Evolutionary conservation across 1,140 invertebrate species (phyloP), one percentile per base, ranked within the genome.

Genomic region (Papilio machaon): DNA sequence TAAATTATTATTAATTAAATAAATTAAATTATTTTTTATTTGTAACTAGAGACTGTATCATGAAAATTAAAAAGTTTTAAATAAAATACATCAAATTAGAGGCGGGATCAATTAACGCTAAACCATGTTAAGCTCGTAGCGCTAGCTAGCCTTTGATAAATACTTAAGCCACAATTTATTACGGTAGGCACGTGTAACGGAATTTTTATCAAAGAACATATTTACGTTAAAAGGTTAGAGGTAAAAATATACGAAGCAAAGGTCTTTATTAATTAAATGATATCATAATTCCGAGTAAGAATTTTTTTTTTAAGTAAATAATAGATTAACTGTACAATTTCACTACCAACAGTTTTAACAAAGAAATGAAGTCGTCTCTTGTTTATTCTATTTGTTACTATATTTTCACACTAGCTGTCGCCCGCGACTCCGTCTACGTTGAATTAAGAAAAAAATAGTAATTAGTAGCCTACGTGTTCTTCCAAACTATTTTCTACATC

Each of bases 81-180:
- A 70, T 70, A 70, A 70, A 70, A 70, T 70, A 70, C 64, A 38
- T 35, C 23, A 23, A 35, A 23, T 35, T 70, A 70, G 64, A 15
- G 64, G 6, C 13, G 1, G 64, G 64, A 64, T 64, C 38, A 70
- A 70, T 70, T 70, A 70, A 70, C 64, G 64, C 30, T 70, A 70
- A 70, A 35, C 30, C 64, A 35, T 70, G 23, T 70, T 35, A 70
- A 70, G 11, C 64, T 30, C 64, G 64, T 30, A 70, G 64, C 30
- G 30, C 64, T 38, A 70, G 30, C 64, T 38, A 70, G 64, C 64
- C 64, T 35, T 70, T 70, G 64, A 70, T 70, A 70, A 70, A 70
- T 38, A 70, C 11, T 70, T 70, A 70, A 70, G 64, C 64, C 64
- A 70, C 30, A 35, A 70, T 70, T 70, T 70, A 70, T 70, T 70